These are phyloP conservation scores for Chondrosia reniformis DNA, from an alignment of 37 sponge, comb jelly and placozoan genomes.

Conservation along the genomic window DNA sequence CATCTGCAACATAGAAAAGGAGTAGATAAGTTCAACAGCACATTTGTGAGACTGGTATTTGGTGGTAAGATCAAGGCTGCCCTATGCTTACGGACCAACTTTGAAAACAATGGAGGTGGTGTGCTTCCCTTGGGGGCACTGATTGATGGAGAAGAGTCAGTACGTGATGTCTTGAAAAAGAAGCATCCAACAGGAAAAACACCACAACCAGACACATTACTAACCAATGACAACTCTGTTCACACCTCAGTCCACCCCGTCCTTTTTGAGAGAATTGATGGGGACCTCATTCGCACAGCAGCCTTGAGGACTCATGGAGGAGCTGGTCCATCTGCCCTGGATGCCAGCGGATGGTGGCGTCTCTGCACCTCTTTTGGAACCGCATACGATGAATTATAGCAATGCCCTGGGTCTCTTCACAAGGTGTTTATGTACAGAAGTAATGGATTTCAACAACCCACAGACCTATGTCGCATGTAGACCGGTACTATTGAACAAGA, in stretches of 20 bases:
- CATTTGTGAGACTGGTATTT: background rate
- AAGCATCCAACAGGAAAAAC: background rate
- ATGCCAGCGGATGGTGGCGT: background rate
- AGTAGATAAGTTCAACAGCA: background rate
- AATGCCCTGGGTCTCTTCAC: background rate
- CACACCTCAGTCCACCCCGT: background rate
- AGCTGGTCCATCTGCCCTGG: constrained; percentile 6
- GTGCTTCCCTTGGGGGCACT: background rate
- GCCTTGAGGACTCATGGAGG: background rate
- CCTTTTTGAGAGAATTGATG: constrained; percentile 14
- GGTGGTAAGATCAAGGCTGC: background rate
- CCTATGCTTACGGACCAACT: background rate
- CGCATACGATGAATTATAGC: background rate
- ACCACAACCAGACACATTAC: background rate
- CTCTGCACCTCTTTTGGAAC: background rate
- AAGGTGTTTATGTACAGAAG: background rate
- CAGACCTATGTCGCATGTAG: background rate
- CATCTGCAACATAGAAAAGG: background rate
- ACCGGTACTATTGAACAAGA: background rate
- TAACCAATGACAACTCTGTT: background rate
- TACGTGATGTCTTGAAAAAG: background rate
- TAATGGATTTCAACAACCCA: background rate
- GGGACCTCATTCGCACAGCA: background rate
- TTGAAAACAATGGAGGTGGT: background rate
- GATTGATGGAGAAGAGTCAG: background rate